Percentiles rank a stretch among this genome's conserved stretches.
Conservation (phyloP, 2,113 vertebrate species). For the Thomomys bottae region DNA sequence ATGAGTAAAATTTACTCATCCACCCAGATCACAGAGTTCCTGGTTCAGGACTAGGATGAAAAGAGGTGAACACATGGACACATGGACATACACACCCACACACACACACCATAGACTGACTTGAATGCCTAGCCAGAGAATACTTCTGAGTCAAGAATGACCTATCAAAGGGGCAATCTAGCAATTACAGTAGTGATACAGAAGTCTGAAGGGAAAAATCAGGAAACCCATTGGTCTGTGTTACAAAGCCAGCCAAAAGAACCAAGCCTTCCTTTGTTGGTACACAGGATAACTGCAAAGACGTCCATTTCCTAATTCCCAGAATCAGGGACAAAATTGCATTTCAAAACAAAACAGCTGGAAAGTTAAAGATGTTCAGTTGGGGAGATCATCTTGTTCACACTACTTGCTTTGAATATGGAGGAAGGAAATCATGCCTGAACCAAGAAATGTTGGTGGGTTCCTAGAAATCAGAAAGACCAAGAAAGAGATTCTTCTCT, state of each 20-base stretch:
- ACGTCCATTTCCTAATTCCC: background rate
- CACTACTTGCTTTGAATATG: background rate
- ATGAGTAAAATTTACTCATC: background rate
- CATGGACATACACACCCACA: too few relatives aligned
- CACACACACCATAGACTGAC: background rate
- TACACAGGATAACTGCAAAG: background rate
- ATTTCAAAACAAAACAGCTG: background rate
- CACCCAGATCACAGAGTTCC: background rate
- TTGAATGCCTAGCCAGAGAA: background rate
- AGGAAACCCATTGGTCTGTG: background rate
- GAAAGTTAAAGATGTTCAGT: background rate
- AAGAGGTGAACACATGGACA: too few relatives aligned
- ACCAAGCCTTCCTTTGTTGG: background rate
- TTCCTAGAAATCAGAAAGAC: background rate
- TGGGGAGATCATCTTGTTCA: background rate
- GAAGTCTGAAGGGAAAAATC: background rate
- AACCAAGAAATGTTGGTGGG: background rate
- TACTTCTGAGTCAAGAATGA: constrained; percentile 8
- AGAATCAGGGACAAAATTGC: background rate
- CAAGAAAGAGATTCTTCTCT: background rate
- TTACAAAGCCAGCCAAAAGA: background rate
- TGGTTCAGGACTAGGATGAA: background rate
- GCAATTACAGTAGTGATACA: background rate
- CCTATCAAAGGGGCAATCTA: background rate
- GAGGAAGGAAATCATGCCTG: background rate